Base-by-base conservation (phyloP, 1,140 invertebrate genomes). In the Conus ventricosus region DNA sequence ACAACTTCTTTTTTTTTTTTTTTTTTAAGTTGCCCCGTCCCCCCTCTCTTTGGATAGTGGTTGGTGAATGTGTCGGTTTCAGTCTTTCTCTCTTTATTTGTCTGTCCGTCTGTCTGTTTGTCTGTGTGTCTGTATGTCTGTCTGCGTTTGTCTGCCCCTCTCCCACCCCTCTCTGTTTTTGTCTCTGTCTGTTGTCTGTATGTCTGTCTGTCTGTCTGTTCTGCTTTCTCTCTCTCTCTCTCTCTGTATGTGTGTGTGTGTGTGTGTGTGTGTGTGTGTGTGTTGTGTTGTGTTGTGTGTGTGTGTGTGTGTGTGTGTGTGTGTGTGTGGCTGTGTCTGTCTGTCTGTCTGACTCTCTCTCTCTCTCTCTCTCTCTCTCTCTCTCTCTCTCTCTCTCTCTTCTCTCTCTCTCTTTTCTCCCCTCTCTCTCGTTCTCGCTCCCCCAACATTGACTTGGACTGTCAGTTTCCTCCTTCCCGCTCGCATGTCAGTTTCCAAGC, bases 51-150 rank as follows among this genome's bases (percentile, higher is more conserved):
- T 39, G 39, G 39, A 39, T 39, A 39, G 39, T 39, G 39, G 39
- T 39, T 39, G 39, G 39, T 39, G 39, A 39, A 39, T 39, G 39
- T 39, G 0, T 39, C 39, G 39, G 39, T 39, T 39, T 39, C 39
- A 39, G 39, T 39, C 39, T 39, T 39, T 39, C 39, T 39, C 39
- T 63, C 60, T 63, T 20, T 63, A 11, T 63, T 20, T 63, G 11
- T 71, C 3, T 0, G 17, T 82, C 54, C 13, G 15, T 84, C 83
- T 84, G 51, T 84, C 83, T 84, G 51, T 53, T 53, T 84, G 15
- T 84, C 83, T 84, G 51, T 57, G 51, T 84, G 15, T 84, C 83
- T 84, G 8, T 85, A 7, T 85, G 55, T 85, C 84, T 85, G 23
- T 67, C 84, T 85, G 55, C 63, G 55, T 67, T 17, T 63, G 55